These are phyloP conservation scores for Umimayanthus chanpuru DNA, from an alignment of 92 coral and sea anemone species.

Conservation along the genomic window DNA sequence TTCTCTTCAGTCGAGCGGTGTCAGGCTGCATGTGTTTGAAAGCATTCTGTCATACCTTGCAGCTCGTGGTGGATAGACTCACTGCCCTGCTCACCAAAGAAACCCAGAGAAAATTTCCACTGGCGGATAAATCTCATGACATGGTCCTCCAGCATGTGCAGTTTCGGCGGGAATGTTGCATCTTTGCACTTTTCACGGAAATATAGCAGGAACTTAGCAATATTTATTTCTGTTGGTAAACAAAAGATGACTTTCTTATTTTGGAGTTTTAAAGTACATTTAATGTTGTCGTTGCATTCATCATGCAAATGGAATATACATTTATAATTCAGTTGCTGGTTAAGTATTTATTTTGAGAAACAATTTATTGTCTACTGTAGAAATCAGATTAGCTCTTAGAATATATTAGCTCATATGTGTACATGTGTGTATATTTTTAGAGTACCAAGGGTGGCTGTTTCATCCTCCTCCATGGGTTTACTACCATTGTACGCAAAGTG, in stretches of 20 bases:
- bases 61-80: slow-evolving; percentile 25
- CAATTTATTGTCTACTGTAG: no score
- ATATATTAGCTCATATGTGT: no score
- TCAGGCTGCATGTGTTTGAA: background rate
- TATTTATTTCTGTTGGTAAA: slow-evolving; percentile 13
- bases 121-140: background rate
- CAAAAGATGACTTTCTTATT: background rate
- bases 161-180: slow-evolving; percentile 21
- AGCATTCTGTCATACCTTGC: background rate
- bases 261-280: background rate
- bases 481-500: slow-evolving; percentile 30
- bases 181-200: slow-evolving; percentile 5
- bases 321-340: background rate
- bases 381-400: no score
- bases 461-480: slow-evolving; percentile 3
- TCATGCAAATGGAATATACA: background rate
- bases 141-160: slow-evolving; percentile 19
- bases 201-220: background rate
- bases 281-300: background rate
- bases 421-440: background rate
- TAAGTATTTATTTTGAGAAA: no score
- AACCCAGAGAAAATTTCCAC: slow-evolving; percentile 7
- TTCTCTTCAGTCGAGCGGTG: slow-evolving; percentile 8
- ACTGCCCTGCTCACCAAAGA: slow-evolving; percentile 26
- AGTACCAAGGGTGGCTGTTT: slow-evolving; percentile 16